Evolutionary conservation across 2,888 invertebrate species (phyloP).

Genomic region (Deroplatys truncata): DNA sequence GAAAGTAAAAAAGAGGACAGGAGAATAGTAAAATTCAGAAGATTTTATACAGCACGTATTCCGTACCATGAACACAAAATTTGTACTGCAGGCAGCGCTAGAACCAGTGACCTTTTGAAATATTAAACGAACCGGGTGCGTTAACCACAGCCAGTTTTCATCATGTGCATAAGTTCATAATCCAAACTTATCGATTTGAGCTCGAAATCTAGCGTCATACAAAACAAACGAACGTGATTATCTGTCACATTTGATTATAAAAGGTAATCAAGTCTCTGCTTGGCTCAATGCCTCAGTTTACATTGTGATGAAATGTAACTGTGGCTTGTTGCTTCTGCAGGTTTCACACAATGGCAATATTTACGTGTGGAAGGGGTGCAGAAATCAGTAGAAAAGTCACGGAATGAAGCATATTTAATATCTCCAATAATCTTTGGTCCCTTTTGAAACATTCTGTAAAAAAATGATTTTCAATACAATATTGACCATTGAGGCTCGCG

Average conservation of each 20-base stretch:
- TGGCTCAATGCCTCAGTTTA: neutral
- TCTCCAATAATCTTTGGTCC: too few relatives aligned
- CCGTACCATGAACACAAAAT: neutral
- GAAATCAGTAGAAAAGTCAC: too few relatives aligned
- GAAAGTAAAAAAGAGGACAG: too few relatives aligned
- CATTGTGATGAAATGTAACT: neutral
- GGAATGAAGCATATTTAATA: too few relatives aligned
- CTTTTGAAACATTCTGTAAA: too few relatives aligned
- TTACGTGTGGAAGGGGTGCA: too few relatives aligned
- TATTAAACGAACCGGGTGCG: neutral
- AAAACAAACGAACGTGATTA: neutral
- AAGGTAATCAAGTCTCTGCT: neutral
- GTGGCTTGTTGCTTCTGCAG: too few relatives aligned
- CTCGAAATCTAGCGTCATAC: neutral
- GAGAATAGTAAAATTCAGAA: too few relatives aligned
- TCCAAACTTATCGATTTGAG: neutral
- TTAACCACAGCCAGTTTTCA: neutral
- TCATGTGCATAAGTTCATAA: neutral
- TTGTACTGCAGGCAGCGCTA: neutral
- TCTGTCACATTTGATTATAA: neutral
- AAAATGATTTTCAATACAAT: too few relatives aligned
- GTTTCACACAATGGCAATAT: too few relatives aligned
- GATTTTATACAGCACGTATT: too few relatives aligned
- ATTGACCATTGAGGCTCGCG: too few relatives aligned
- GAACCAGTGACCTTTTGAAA: neutral